Evolutionary conservation across 2,797 vertebrate species (phyloP).

Genomic region (Bradypodion pumilum): DNA sequence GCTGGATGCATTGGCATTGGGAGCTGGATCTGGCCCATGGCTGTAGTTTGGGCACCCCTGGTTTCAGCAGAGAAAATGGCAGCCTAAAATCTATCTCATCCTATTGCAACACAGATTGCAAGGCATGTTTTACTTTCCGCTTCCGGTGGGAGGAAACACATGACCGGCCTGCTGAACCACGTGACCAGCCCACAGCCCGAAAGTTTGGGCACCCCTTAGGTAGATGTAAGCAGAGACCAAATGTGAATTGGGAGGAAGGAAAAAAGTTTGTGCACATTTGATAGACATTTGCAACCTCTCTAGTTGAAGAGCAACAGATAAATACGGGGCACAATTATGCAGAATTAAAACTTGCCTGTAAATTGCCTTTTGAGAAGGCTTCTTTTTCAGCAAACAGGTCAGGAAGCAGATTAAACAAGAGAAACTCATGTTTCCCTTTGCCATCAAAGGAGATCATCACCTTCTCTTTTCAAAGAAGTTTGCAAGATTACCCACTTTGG

Average conservation of each 20-base stretch:
- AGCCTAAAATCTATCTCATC: too few relatives aligned
- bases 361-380: background rate
- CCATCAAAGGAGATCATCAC: constrained; percentile 19
- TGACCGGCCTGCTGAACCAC: too few relatives aligned
- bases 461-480: constrained; percentile 48
- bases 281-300: background rate
- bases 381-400: background rate
- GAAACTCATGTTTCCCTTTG: constrained; percentile 35
- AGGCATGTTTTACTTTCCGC: too few relatives aligned
- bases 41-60: too few relatives aligned
- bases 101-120: too few relatives aligned
- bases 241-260: background rate
- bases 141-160: too few relatives aligned
- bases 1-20: too few relatives aligned
- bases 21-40: too few relatives aligned
- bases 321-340: background rate
- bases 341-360: background rate
- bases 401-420: constrained; percentile 38
- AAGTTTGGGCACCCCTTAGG: too few relatives aligned
- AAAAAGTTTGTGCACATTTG: background rate
- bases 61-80: too few relatives aligned
- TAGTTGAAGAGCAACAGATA: background rate
- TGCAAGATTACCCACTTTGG: constrained; percentile 41
- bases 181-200: too few relatives aligned
- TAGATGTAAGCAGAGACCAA: background rate